phyloP scores from a whole-genome alignment of 2,888 invertebrate species.

The Eudemis profundana region DNA sequence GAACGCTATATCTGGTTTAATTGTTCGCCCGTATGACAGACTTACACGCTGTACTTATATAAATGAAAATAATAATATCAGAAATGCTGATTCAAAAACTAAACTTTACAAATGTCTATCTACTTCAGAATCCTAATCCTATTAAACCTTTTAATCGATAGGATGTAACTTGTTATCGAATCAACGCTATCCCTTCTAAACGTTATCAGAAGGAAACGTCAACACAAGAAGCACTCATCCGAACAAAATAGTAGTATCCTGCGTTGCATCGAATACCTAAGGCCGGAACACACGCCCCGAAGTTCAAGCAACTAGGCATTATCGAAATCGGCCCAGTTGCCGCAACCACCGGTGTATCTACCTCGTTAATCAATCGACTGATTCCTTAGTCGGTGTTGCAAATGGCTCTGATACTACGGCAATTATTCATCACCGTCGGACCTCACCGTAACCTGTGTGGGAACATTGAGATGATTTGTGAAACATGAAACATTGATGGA shows the following conservation, averaged over 20 bases:
- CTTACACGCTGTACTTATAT: no score
- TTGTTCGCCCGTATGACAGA: no score
- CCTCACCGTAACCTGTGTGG: conserved; percentile 63
- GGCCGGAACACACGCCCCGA: conserved; percentile 47
- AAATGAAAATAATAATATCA: no score
- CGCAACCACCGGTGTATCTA: conserved; percentile 55
- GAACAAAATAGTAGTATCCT: conserved; percentile 31
- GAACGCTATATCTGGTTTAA: no score
- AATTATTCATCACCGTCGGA: conserved; percentile 59
- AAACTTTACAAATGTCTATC: no score
- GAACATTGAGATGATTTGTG: conserved; percentile 60
- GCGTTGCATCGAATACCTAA: conserved; percentile 27
- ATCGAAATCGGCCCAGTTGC: conserved; percentile 65
- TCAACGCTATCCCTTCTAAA: not conserved
- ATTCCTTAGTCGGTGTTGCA: conserved; percentile 66
- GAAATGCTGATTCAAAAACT: no score
- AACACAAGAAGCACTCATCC: conserved; percentile 24
- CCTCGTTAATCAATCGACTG: conserved; percentile 68
- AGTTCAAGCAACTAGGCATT: conserved; percentile 55
- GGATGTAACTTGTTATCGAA: conserved; percentile 1
- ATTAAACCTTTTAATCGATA: not conserved
- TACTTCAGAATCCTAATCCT: not conserved
- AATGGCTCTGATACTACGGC: conserved; percentile 49
- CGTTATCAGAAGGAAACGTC: conserved; percentile 27
- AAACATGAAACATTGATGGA: conserved; percentile 35